Conservation (phyloP, 2,113 vertebrate genomes). For the Heterotilapia buettikoferi region DNA sequence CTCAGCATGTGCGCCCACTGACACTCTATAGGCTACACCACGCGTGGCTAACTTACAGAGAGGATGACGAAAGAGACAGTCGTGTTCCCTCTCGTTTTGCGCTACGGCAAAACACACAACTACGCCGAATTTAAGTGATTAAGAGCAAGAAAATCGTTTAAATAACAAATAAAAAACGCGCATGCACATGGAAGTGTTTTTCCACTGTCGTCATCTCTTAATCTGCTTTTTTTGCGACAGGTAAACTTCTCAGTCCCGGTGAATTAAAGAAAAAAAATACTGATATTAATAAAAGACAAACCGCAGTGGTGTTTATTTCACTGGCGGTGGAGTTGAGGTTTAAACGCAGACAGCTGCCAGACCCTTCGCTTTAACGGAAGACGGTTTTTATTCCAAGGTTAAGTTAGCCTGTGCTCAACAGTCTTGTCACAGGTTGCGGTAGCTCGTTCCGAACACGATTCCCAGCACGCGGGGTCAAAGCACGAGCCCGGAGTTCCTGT, state of each 20-base stretch:
- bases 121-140: background rate
- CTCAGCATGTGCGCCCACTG: background rate
- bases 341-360: background rate
- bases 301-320: background rate
- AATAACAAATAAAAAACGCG: background rate
- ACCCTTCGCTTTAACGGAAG: background rate
- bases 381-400: slow-evolving; percentile 49
- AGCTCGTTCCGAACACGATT: background rate
- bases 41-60: background rate
- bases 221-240: background rate
- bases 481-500: background rate
- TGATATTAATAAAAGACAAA: background rate
- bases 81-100: background rate
- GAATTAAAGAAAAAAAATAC: background rate
- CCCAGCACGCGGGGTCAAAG: slow-evolving; percentile 7
- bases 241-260: background rate
- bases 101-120: background rate
- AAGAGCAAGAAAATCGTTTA: background rate
- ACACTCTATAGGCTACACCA: background rate
- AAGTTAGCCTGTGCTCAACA: slow-evolving; percentile 60
- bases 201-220: background rate
- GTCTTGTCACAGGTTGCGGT: slow-evolving; percentile 60
- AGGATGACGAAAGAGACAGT: background rate
- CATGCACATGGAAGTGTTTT: background rate
- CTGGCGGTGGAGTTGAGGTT: background rate